Base-by-base conservation (phyloP, 2,888 invertebrate genomes). In the Hofmannophila pseudospretella region DNA sequence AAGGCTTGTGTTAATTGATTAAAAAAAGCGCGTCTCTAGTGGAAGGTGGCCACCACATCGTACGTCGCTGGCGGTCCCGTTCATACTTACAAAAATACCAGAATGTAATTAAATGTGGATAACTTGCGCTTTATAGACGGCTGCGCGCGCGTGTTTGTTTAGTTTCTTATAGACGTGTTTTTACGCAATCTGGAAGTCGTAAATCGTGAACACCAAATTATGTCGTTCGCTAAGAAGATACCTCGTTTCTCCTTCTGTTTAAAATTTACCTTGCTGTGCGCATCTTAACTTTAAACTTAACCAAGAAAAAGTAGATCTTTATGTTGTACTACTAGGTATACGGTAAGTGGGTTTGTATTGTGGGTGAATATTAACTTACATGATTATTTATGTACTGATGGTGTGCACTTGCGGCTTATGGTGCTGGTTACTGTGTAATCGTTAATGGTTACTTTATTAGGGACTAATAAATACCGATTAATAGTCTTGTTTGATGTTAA, bases 161-260 rank as follows among this genome's bases (percentile, higher is more conserved):
- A 81, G 73, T 78, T 79, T 75, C 70, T 79, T 82, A 81, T 81
- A 84, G 73, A 76, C 78, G 80, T 78, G 80, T 84, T 85, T 85
- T 86, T 84, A 86, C 80, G 85, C 84, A 82, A 85, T 82, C 82
- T 82, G 86, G 86, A 86, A 86, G 86, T 86, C 80, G 81, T 86
- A 80, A 86, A 84, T 76, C 64, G 72, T 74, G 66, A 69, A 70
- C 80, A 81, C 80, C 78, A 81, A 84, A 85, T 85, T 86, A 84
- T 85, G 84, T 85, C 85, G 84, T 85, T 79, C 62, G 53, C 61
- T 16, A 16, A 16, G 7, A 28, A 10, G 12, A 10, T 28, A 25
- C 11, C 11, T 28, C 28, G 10, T 28, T 28, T 28, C 11, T 12
- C 11, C 10, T 28, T 25, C 16, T 16, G 16, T 16, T 16, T 16